A percentile compares a stretch with the other conserved stretches of the same genome.
phyloP scores from a whole-genome alignment of 2,888 invertebrate genomes.

The Lomographa bimaculata region DNA sequence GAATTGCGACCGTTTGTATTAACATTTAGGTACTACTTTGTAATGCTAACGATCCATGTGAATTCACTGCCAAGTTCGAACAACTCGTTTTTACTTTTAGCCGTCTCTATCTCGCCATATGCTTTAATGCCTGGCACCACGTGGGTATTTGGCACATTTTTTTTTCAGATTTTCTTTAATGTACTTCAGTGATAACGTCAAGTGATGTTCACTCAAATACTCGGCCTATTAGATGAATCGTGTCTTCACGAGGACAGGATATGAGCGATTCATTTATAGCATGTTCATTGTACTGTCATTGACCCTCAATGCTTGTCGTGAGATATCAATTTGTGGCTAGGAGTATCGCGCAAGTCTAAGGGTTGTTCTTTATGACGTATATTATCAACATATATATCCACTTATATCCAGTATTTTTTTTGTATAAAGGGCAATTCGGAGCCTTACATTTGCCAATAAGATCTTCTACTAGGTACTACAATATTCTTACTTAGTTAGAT shows the following conservation, averaged over 20 bases:
- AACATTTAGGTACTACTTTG: conserved; percentile 36
- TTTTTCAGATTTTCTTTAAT: conserved; percentile 26
- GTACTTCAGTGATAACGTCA: conserved; percentile 34
- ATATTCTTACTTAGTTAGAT: too few species aligned
- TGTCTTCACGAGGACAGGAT: conserved; percentile 56
- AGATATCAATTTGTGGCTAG: conserved; percentile 34
- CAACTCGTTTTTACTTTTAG: conserved; percentile 59
- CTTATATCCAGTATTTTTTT: too few species aligned
- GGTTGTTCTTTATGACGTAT: too few species aligned
- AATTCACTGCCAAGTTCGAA: conserved; percentile 78
- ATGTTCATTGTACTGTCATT: conserved; percentile 57
- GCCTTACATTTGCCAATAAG: too few species aligned
- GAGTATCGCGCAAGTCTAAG: too few species aligned
- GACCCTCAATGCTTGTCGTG: conserved; percentile 48
- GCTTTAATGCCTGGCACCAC: conserved; percentile 46
- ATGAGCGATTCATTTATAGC: conserved; percentile 63
- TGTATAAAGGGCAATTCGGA: too few species aligned
- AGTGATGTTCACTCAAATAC: conserved; percentile 29
- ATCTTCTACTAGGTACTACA: too few species aligned
- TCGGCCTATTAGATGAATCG: conserved; percentile 44
- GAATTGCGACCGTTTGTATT: conserved; percentile 33
- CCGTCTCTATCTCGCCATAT: conserved; percentile 55
- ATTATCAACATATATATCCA: too few species aligned
- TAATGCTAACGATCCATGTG: conserved; percentile 17
- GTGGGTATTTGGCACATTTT: conserved; percentile 60